Base-by-base conservation (phyloP, 1,140 invertebrate species). In the Pseudomyrmex pallidus region DNA sequence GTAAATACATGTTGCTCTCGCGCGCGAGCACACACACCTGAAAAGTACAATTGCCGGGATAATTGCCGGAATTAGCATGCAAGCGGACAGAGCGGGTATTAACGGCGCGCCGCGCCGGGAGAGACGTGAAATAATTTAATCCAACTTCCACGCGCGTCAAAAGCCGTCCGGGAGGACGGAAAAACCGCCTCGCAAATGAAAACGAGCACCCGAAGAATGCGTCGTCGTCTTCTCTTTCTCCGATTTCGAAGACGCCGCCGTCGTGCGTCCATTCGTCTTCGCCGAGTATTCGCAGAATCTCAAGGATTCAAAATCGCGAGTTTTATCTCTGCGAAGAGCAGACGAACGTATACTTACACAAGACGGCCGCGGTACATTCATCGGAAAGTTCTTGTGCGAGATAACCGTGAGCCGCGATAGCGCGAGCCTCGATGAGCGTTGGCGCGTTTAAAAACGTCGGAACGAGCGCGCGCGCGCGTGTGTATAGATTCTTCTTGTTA, bases 401-500 rank as follows among this genome's bases (percentile, higher is more conserved):
- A 85, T 85, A 82, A 78, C 73, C 12, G 35, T 13, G 35, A 5
- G 35, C 57, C 64, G 88, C 64, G 88, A 89, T 87, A 85, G 77
- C 70, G 62, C 59, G 54, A 64, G 62, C 72, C 87, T 82, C 68
- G 84, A 74, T 66, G 82, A 82, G 70, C 82, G 74, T 63, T 48
- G 62, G 52, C 46, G 61, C 86, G 86, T 87, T 88, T 78, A 78
- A 88, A 61, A 66, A 64, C 44, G 74, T 50, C 68, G 59, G 56
- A 25, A 12, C 44, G 50, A 63, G 64, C 4, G 57, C 17, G 64
- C 22, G 48, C 50, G 70, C 57, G 70, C 10, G 25, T 2, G 54
- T 5, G 57, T 82, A 76, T 59, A 63, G 64, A 85, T 88, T 88
- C 86, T 83, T 74, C 68, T 70, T 70, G 70, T 35, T 85, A 88